Base-by-base conservation (phyloP, 1,140 invertebrate genomes). In the Oedothorax gibbosus region DNA sequence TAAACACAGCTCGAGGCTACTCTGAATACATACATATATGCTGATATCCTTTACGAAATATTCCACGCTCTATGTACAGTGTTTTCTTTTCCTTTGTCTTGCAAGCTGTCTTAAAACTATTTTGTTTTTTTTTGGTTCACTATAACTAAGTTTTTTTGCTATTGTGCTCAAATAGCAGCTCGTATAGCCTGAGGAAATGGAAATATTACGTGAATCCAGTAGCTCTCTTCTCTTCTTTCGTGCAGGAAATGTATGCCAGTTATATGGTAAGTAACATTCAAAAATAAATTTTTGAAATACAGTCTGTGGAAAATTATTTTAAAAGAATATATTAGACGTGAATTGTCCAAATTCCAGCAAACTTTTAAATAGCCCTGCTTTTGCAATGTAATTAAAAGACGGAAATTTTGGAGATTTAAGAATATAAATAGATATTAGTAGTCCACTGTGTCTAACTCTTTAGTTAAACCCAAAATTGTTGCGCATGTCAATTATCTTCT, bases 21-120 rank as follows among this genome's bases (percentile, higher is more conserved):
- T 18, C 15, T 18, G 69, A 71, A 71, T 71, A 71, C 69, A 71
- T 71, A 71, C 69, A 71, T 71, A 71, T 71, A 71, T 53, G 69
- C 54, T 49, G 69, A 51, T 71, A 71, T 71, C 54, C 69, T n/a
- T 71, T 51, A 8, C 51, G 54, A 71, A 71, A 71, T 71, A 71
- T 71, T 71, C 69, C 69, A 71, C 51, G 69, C 69, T 35, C 35
- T 21, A 20, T 68, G 65, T 68, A 68, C 15, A 68, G 65, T 68
- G 51, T n/a, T 60, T 53, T 11, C 50, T 18, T 51, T 71, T 53
- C 50, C 12, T 71, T 54, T 20, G 50, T 51, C 50, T 71, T 71
- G 15, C 69, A 35, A 11, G 69, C 54, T 18, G 50, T 71, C 69
- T 71, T 8, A 15, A 8, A 54, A 71, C 35, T 51, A 53, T 71